Evolutionary conservation across 2,113 vertebrate genomes (phyloP).

Genomic region (Coptodon bakossiorum): DNA sequence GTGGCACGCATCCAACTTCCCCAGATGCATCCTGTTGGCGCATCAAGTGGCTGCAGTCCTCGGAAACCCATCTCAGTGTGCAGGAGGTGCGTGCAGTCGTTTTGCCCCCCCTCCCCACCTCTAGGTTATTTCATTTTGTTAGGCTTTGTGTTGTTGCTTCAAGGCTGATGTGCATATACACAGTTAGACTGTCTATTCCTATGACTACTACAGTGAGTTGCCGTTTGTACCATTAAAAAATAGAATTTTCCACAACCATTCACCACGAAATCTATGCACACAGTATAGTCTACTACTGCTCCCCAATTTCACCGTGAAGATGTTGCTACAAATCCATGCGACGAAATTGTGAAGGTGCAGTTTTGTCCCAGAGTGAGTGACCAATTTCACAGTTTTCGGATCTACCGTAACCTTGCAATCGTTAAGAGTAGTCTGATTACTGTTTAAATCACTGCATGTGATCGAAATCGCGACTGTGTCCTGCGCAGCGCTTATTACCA

Average conservation of each 20-base stretch:
- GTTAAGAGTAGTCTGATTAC: background rate
- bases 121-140: background rate
- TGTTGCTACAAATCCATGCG: background rate
- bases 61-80: slow-evolving; percentile 16
- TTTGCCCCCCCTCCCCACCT: background rate
- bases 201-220: background rate
- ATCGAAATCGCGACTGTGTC: background rate
- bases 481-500: background rate
- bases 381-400: background rate
- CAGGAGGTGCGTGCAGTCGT: background rate
- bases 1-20: slow-evolving; percentile 60
- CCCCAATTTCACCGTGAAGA: background rate
- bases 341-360: background rate
- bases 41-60: slow-evolving; percentile 67
- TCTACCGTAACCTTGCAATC: background rate
- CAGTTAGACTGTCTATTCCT: background rate
- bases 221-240: background rate
- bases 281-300: background rate
- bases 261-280: background rate
- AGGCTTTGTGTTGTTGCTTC: background rate
- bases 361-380: background rate
- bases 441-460: background rate
- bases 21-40: slow-evolving; percentile 55
- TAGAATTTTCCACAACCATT: background rate
- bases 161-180: background rate